Percentiles rank a stretch among this genome's conserved stretches.
These are phyloP conservation scores for Globodera rostochiensis DNA, from an alignment of 1,140 invertebrate species.

Conservation along the genomic window DNA sequence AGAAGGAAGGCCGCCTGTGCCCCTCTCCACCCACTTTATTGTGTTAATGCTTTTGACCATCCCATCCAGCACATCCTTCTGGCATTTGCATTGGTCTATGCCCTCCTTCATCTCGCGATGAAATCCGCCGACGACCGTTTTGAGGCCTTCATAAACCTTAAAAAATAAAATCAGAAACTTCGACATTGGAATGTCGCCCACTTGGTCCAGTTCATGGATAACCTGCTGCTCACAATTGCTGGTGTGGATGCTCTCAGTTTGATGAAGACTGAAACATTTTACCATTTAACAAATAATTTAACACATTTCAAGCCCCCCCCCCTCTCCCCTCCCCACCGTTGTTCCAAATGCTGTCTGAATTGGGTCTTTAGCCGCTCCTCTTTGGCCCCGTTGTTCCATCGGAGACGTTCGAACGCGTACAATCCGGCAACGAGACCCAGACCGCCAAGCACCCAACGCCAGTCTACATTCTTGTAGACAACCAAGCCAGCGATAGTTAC, in stretches of 20 bases:
- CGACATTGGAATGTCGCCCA: constrained; percentile 72
- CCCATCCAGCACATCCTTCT: constrained; percentile 50
- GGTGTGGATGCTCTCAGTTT: constrained; percentile 95
- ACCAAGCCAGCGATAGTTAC: constrained; percentile 73
- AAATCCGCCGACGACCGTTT: constrained; percentile 54
- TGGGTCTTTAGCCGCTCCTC: constrained; percentile 91
- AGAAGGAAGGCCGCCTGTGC: neutral
- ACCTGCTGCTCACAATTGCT: constrained; percentile 98
- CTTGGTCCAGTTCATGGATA: constrained; percentile 67
- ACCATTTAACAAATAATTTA: neutral
- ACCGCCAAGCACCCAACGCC: constrained; percentile 84
- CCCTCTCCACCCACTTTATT: constrained; percentile 51
- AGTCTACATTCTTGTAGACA: constrained; percentile 95
- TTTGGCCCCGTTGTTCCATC: constrained; percentile 96
- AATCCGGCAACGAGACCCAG: constrained; percentile 85
- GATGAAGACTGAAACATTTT: constrained; percentile 70
- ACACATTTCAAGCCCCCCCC: neutral
- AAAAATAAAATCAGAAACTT: constrained; percentile 53
- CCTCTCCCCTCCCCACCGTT: constrained; percentile 70
- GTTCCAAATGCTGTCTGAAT: constrained; percentile 91
- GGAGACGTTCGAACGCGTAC: constrained; percentile 91
- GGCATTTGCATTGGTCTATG: constrained; percentile 43
- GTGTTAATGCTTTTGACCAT: constrained; percentile 39
- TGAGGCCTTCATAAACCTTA: constrained; percentile 52
- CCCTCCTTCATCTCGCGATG: constrained; percentile 62